Conservation (phyloP, 2,113 vertebrate species). For the Platysternon megacephalum region DNA sequence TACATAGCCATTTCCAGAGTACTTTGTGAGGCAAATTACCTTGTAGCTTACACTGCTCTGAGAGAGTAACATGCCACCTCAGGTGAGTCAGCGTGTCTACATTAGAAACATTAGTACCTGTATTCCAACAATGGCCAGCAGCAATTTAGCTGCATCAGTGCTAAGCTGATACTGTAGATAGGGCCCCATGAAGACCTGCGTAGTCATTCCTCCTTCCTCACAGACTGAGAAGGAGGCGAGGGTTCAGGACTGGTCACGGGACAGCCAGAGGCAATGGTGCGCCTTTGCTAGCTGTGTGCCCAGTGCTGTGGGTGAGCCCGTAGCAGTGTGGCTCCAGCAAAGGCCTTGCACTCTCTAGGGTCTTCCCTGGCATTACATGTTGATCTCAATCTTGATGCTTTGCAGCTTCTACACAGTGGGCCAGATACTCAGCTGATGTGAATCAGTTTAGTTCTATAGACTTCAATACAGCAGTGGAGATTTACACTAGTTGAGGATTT, state of each 20-base stretch:
- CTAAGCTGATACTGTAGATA: not conserved
- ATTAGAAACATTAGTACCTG: conserved; percentile 47
- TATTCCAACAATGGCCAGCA: not conserved
- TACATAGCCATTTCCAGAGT: not conserved
- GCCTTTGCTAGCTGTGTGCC: rapidly evolving
- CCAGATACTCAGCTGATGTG: not conserved
- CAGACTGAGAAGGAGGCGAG: not conserved
- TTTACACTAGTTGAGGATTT: not conserved
- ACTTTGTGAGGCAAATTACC: conserved; percentile 6
- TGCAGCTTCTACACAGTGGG: not conserved
- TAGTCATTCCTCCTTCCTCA: not conserved
- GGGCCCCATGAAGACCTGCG: not conserved
- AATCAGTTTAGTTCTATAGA: not conserved
- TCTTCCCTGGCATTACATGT: not conserved
- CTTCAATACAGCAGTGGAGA: not conserved
- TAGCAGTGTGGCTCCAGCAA: not conserved
- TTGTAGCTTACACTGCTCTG: conserved; percentile 51
- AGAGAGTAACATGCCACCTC: not conserved
- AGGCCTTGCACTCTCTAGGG: not conserved
- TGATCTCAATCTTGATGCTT: not conserved
- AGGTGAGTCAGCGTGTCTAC: conserved; percentile 1
- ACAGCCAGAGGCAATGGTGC: not conserved
- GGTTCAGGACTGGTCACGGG: not conserved
- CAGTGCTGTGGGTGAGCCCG: rapidly evolving
- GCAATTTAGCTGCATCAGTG: conserved; percentile 15